Evolutionary conservation across 1,140 invertebrate genomes (phyloP).

Genomic region (Drosophila quadrilineata): DNA sequence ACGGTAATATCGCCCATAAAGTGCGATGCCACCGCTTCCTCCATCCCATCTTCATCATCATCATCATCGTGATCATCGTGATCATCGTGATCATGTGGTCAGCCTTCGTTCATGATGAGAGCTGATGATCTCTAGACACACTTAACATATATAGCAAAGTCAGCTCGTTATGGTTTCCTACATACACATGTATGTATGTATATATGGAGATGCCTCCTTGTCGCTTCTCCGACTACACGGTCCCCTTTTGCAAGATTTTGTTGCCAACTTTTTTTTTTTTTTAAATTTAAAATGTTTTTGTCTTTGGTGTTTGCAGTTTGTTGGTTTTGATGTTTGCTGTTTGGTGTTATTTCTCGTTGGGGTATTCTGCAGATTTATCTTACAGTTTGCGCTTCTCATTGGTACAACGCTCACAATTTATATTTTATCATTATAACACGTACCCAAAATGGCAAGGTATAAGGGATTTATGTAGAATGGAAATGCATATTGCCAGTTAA

Average conservation of each 20-base stretch:
- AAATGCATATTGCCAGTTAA: too few species aligned
- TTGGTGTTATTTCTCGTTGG: constrained; percentile 54
- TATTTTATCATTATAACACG: too few species aligned
- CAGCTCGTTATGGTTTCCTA: constrained; percentile 68
- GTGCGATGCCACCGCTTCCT: constrained; percentile 38
- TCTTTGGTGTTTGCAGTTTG: too few species aligned
- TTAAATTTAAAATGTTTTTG: too few species aligned
- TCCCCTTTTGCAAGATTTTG: too few species aligned
- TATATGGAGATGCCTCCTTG: neutral
- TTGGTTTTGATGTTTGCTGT: too few species aligned
- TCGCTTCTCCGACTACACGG: constrained; percentile 14
- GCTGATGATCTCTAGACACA: constrained; percentile 45
- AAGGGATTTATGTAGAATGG: too few species aligned
- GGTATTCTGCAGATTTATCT: constrained; percentile 53
- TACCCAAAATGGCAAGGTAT: too few species aligned
- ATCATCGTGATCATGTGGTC: constrained; percentile 26
- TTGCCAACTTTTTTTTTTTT: too few species aligned
- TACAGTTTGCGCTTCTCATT: constrained; percentile 44
- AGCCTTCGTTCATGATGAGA: constrained; percentile 48
- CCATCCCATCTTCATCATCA: constrained; percentile 24
- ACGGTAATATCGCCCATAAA: constrained; percentile 73
- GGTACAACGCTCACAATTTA: constrained; percentile 20
- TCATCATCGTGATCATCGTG: constrained; percentile 3
- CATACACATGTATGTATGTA: constrained; percentile 15
- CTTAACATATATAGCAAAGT: constrained; percentile 31